These are phyloP conservation scores for Onychomys arenicola DNA, from an alignment of 2,797 vertebrate genomes.

Conservation along the genomic window DNA sequence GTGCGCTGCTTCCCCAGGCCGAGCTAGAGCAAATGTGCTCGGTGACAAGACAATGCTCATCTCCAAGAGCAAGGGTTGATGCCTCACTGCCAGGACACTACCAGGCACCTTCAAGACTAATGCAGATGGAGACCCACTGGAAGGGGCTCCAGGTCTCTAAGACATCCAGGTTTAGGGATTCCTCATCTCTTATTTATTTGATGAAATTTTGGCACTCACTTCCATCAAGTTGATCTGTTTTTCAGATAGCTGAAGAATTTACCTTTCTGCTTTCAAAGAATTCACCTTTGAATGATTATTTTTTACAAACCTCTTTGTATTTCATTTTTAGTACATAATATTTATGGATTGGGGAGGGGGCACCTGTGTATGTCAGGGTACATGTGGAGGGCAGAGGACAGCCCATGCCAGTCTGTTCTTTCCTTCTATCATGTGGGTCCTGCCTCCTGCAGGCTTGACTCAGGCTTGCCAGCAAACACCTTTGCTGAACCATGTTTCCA, in stretches of 20 bases:
- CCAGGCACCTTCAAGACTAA: neutral
- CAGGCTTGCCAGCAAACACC: neutral
- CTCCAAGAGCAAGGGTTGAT: neutral
- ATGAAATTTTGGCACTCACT: slow-evolving; percentile 58
- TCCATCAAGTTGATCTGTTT: neutral
- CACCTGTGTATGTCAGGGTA: neutral
- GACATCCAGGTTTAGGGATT: slow-evolving; percentile 56
- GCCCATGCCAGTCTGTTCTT: neutral
- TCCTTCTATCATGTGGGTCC: neutral
- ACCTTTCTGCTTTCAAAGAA: neutral
- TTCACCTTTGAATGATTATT: neutral
- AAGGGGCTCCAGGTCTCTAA: neutral
- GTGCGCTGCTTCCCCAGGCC: slow-evolving; percentile 79
- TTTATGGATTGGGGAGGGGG: neutral
- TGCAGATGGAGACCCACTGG: too few species aligned
- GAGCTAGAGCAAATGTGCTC: slow-evolving; percentile 78
- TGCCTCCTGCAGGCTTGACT: neutral
- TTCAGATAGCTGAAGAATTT: neutral
- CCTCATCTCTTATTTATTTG: slow-evolving; percentile 77
- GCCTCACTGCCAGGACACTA: neutral
- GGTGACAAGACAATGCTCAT: slow-evolving; percentile 66
- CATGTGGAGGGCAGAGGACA: too few species aligned
- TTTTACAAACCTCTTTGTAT: neutral
- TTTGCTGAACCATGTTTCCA: neutral
- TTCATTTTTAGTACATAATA: neutral